These are phyloP conservation scores for Bostrychus sinensis DNA, from an alignment of 2,113 vertebrate species.

Conservation along the genomic window DNA sequence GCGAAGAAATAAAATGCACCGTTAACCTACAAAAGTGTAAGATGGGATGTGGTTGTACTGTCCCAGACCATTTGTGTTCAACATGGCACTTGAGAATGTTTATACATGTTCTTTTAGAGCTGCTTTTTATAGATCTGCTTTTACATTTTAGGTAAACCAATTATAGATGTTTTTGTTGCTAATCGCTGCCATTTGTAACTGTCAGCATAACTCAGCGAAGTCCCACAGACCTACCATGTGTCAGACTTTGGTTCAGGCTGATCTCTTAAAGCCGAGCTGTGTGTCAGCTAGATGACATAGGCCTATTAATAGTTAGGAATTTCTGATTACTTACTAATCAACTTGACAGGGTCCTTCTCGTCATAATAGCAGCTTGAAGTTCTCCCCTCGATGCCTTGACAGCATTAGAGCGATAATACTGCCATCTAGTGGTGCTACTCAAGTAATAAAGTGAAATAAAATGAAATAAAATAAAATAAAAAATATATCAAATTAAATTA, in stretches of 20 bases:
- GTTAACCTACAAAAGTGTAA: background rate
- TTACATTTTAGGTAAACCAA: background rate
- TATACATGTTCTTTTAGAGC: background rate
- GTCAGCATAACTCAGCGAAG: background rate
- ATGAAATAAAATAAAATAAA: too few relatives aligned
- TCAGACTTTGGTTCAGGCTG: background rate
- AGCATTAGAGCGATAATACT: background rate
- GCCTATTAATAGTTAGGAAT: too few relatives aligned
- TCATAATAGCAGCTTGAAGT: too few relatives aligned
- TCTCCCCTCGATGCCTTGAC: background rate
- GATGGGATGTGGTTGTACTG: background rate
- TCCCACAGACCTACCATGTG: background rate
- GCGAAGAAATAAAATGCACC: background rate
- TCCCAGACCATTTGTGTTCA: background rate
- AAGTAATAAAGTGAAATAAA: background rate
- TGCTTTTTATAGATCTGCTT: background rate
- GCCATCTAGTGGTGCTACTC: slow-evolving; percentile 53
- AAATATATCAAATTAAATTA: too few relatives aligned
- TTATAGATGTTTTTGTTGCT: background rate
- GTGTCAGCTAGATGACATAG: too few relatives aligned
- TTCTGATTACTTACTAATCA: too few relatives aligned
- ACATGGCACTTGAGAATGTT: background rate
- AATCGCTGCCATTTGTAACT: background rate
- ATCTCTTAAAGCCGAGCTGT: background rate
- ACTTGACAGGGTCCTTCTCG: too few relatives aligned